These are phyloP conservation scores for Agrochola lota DNA, from an alignment of 2,888 invertebrate species.

Conservation along the genomic window DNA sequence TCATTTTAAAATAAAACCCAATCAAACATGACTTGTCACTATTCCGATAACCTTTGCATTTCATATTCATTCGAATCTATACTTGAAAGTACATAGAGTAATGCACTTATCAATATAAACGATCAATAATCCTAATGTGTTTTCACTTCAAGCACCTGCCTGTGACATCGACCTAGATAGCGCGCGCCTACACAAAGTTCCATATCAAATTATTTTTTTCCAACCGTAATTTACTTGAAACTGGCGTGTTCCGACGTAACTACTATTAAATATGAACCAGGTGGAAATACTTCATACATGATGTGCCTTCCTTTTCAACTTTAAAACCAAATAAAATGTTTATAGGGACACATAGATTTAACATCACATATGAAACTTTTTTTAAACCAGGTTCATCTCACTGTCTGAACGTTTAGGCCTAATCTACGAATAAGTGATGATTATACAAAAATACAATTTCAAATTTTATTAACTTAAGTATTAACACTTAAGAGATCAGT, in stretches of 20 bases:
- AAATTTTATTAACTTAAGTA: conserved; percentile 72
- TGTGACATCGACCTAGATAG: conserved; percentile 9
- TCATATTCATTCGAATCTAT: conserved; percentile 39
- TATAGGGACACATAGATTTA: conserved; percentile 13
- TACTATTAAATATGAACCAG: conserved; percentile 54
- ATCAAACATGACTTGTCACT: not conserved
- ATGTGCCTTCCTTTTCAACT: conserved; percentile 35
- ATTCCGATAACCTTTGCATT: conserved; percentile 15
- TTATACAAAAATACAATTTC: conserved; percentile 72
- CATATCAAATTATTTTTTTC: conserved; percentile 59
- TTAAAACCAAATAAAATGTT: conserved; percentile 27
- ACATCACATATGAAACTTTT: conserved; percentile 13
- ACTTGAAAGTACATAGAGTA: conserved; percentile 7
- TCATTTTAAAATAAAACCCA: conserved; percentile 5
- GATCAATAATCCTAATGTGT: conserved; percentile 44
- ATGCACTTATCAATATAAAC: conserved; percentile 30
- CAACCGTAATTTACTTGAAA: conserved; percentile 53
- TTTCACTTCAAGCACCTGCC: conserved; percentile 43
- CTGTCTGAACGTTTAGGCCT: conserved; percentile 57
- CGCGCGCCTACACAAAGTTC: conserved; percentile 53
- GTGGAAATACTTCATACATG: conserved; percentile 40
- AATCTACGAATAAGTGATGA: conserved; percentile 59
- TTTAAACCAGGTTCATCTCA: not conserved
- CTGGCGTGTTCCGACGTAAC: conserved; percentile 50
- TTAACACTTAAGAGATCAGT: conserved; percentile 72